Base-by-base conservation (phyloP, 35 echinoderm and acorn worm species). In the Patiria miniata region DNA sequence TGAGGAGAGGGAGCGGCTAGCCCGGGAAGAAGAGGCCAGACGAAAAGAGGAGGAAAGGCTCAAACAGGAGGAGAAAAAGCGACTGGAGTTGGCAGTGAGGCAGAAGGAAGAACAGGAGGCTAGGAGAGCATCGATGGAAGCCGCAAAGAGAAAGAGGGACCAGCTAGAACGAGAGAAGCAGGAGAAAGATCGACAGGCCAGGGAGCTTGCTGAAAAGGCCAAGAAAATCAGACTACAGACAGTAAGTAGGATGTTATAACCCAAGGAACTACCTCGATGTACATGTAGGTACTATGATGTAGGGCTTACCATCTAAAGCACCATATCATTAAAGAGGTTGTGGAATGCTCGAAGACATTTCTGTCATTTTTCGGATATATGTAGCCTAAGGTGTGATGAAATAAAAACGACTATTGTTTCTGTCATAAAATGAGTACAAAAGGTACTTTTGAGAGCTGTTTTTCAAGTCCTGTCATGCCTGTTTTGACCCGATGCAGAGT, bases 71-170 rank as follows among this genome's bases (percentile, higher is more conserved):
- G 65, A 86, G 51, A 60, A 7, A 7, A 51, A 77, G 58, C 40
- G 40, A 76, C 51, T 50, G 39, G 78, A 79, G 37, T 8, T 34
- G 51, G 30, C 10, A 23, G 22, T 26, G 34, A 54, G 29, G 28
- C 6, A 36, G 44, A 39, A 39, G 23, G 69, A 28, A 28, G 69
- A 80, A 47, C 51, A 56, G 28, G 76, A 57, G 15, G 30, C 40
- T 54, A 22, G 52, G 17, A 40, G 68, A 32, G 42, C 59, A 21
- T 60, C 39, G 82, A 40, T 81, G 61, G 90, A 92, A 40, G 87
- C 42, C 77, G 81, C 51, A 38, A 89, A 52, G 59, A 58, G 79
- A 82, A 81, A 95, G 68, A 86, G 37, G 85, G 9, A 87, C 9
- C 65, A 44, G 22, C 34, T 39, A 44, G 83, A 90, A 40, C 40